Evolutionary conservation across 2,888 invertebrate species (phyloP), one percentile per base, ranked within the genome.

Genomic region (Clostera curtula): DNA sequence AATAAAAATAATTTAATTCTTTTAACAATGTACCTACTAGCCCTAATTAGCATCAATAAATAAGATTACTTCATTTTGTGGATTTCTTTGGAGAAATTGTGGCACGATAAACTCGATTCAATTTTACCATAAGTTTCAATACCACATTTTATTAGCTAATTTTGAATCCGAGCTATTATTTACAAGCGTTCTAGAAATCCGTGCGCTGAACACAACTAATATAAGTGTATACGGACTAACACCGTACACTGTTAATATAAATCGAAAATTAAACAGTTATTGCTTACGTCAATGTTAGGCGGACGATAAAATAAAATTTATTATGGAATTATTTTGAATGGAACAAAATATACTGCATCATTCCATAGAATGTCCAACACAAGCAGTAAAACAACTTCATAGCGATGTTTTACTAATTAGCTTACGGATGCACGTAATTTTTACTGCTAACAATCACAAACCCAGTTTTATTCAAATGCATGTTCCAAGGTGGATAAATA

Each of bases 1-100:
- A 70, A 67, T 65, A 65, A 71, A 70, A 67, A 76, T 75, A 74
- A 77, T 75, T 76, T 79, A 76, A 72, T 69, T 70, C 67, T 59
- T 66, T 61, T 71, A 72, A 74, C 63, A 71, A 74, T 67, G 66
- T 64, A 60, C 55, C 55, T 68, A 74, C 58, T 70, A 66, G 67
- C 54, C 62, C 64, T 73, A 73, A 67, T 66, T 64, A 71, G 67
- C 70, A 61, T 76, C 70, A 79, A 80, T 79, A 80, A 77, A 79
- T 79, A 76, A 72, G 63, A 68, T 71, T 71, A 77, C 72, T 76
- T 75, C 56, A 63, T 73, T 64, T 57, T 59, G 62, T 69, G 67
- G 64, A 62, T 67, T 56, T 72, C 75, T 75, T 74, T 75, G 61
- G 57, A 55, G 40, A 41, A 30, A 40, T 43, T 45, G 44, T 52